phyloP scores from a whole-genome alignment of 2,797 vertebrate species.

The Rhynchotus rufescens region DNA sequence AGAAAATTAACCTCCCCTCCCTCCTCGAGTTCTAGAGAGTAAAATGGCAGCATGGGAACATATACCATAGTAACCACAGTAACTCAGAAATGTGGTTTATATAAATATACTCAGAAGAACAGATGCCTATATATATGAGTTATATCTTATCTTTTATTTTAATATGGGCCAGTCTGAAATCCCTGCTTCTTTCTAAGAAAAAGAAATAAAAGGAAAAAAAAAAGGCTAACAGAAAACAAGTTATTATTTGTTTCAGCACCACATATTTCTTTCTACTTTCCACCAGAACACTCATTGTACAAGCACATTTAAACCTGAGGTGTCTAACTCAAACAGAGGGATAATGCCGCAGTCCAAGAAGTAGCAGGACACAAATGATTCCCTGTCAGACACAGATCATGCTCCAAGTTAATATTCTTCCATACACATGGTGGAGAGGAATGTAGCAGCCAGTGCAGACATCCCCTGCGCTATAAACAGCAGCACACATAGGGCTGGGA shows the following conservation, averaged over 20 bases:
- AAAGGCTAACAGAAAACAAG: neutral
- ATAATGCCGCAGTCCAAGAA: neutral
- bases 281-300: neutral
- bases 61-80: neutral
- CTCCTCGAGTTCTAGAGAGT: neutral
- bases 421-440: neutral
- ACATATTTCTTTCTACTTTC: neutral
- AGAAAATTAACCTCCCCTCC: conserved; percentile 18
- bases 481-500: neutral
- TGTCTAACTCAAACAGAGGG: neutral
- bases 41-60: conserved; percentile 37
- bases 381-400: neutral
- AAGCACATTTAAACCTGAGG: neutral
- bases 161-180: neutral
- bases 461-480: neutral
- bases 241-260: neutral
- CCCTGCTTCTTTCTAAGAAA: neutral
- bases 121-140: neutral
- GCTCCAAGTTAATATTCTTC: neutral
- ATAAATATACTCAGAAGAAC: neutral
- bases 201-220: neutral
- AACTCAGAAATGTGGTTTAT: neutral
- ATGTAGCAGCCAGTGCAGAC: neutral
- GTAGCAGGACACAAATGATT: neutral
- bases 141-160: conserved; percentile 7